Conservation (phyloP, 2,113 vertebrate species). For the Periophthalmodon schlosseri region DNA sequence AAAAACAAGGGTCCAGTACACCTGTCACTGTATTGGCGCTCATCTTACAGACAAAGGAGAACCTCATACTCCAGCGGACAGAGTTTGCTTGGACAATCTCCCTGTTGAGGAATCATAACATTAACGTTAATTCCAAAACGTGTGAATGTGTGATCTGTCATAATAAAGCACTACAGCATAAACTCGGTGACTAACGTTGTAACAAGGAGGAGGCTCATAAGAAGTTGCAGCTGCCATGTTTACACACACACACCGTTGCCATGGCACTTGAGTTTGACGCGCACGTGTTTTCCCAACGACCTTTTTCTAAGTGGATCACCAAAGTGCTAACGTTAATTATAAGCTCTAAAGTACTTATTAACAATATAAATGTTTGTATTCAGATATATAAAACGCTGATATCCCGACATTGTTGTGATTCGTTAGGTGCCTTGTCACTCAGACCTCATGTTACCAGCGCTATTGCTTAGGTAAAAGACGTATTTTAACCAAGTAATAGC, state of each 20-base stretch:
- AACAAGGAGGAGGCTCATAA: not conserved
- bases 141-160: not conserved
- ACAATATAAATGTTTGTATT: not conserved
- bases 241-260: conserved; percentile 42
- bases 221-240: conserved; percentile 33
- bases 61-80: conserved; percentile 90
- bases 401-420: not conserved
- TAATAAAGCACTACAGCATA: not conserved
- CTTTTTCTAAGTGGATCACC: conserved; percentile 56
- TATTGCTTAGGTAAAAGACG: no score
- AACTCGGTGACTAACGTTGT: not conserved
- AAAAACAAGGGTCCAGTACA: conserved; percentile 88
- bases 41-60: conserved; percentile 94
- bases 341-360: not conserved
- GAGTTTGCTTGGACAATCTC: conserved; percentile 91
- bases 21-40: conserved; percentile 88
- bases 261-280: conserved; percentile 34
- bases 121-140: not conserved
- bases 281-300: conserved; percentile 19
- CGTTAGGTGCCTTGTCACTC: not conserved
- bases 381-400: not conserved
- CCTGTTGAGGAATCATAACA: conserved; percentile 66
- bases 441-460: not conserved
- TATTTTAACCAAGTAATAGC: no score
- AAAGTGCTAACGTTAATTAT: not conserved